These are phyloP conservation scores for Pollicipes pollicipes DNA, from an alignment of 1,140 invertebrate genomes.

Conservation along the genomic window DNA sequence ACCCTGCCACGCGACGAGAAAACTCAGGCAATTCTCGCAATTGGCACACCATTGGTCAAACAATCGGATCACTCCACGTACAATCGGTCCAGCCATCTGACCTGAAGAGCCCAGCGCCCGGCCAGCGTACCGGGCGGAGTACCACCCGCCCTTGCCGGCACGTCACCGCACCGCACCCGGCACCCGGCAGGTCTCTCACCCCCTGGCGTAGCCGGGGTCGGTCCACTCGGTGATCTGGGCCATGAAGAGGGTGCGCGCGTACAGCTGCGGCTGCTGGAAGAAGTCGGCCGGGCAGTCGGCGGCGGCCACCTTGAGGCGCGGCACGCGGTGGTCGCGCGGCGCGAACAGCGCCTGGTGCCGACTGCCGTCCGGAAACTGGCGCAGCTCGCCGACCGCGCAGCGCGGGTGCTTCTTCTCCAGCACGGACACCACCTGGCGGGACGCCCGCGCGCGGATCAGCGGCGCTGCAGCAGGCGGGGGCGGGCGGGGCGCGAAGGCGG, in stretches of 20 bases:
- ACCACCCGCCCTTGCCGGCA: too few species aligned
- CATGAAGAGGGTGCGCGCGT: constrained; percentile 42
- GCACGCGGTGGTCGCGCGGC: constrained; percentile 51
- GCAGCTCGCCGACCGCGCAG: constrained; percentile 43
- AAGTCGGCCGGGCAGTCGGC: constrained; percentile 40
- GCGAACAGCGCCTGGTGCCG: constrained; percentile 39
- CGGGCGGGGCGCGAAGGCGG: too few species aligned
- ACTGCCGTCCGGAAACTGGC: constrained; percentile 37
- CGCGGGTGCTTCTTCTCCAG: constrained; percentile 39
- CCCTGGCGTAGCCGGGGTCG: constrained; percentile 38
- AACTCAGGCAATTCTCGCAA: too few species aligned
- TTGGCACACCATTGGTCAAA: too few species aligned
- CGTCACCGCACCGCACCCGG: too few species aligned
- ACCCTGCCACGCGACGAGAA: too few species aligned
- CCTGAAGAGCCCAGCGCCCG: too few species aligned
- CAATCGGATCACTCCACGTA: too few species aligned
- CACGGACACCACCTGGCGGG: constrained; percentile 32
- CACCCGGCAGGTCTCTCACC: constrained; percentile 31
- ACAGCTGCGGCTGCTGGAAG: constrained; percentile 33
- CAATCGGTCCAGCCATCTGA: too few species aligned
- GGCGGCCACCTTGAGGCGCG: constrained; percentile 44
- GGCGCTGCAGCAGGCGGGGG: too few species aligned
- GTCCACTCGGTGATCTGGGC: constrained; percentile 48
- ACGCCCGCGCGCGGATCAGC: too few species aligned
- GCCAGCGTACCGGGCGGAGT: too few species aligned